Base-by-base conservation (phyloP, 2,113 vertebrate genomes). In the Tetraodon nigroviridis region DNA sequence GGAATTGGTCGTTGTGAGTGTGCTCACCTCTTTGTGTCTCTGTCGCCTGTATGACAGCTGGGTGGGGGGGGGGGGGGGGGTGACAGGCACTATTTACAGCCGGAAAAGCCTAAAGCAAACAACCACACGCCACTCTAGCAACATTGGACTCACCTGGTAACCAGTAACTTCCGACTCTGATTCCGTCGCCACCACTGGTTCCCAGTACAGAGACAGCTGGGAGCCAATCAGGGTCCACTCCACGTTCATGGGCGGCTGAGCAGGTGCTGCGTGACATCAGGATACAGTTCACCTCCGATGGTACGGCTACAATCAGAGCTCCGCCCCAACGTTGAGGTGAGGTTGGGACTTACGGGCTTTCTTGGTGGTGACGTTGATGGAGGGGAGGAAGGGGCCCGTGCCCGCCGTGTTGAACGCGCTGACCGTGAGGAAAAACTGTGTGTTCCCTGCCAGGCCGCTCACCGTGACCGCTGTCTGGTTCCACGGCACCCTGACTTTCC, bases 331-430 rank as follows among this genome's bases (percentile, higher is more conserved):
- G 21, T 7, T 32, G 3, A 10, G 10, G 41, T 1, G 6, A 19
- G 37, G 10, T 64, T 3, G 55, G 50, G 32, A 81, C 86, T 79
- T 83, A 98, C 96, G 93, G n/a, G 93, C 92, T 80, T 96, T 98
- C 88, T 92, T 95, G 16, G 95, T 98, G 82, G 95, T 98, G 54
- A 93, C 90, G 37, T 95, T 98, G 45, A 95, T 93, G 0, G 94
- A 92, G 61, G 88, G 89, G 4, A 94, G 94, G 20, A 92, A 94
- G 20, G 96, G 95, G 12, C 96, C 95, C 0, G 93, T 87, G 3
- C 96, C 96, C 0, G 96, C 96, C 0, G 93, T 98, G 91, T 98
- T 98, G 73, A 92, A 98, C 14, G 96, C 93, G 63, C 94, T 93
- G 65, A 98, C 94, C 20, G 94, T 92, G 1, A 93, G 78, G 72